phyloP scores from a whole-genome alignment of 2,113 vertebrate species.

The Poeciliopsis turrubarensis region DNA sequence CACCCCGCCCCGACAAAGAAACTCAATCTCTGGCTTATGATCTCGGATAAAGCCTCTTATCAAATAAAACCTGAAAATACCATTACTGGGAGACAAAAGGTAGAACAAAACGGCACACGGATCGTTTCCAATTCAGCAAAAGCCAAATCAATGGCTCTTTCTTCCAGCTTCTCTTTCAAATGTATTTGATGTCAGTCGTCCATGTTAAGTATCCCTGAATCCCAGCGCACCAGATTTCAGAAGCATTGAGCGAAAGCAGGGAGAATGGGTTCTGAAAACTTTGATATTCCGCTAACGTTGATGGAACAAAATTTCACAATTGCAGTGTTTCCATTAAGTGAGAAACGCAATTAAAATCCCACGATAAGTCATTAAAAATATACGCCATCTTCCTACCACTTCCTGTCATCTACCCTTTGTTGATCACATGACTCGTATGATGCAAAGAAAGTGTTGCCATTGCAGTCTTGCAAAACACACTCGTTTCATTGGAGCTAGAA shows the following conservation, averaged over 20 bases:
- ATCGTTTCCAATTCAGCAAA: constrained; percentile 66
- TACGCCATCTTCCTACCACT: too few species aligned
- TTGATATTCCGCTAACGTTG: too few species aligned
- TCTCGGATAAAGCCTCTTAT: constrained; percentile 42
- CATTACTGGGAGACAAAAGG: constrained; percentile 60
- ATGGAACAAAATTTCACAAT: too few species aligned
- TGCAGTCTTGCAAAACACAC: too few species aligned
- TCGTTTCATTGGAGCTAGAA: too few species aligned
- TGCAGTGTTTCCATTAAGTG: too few species aligned
- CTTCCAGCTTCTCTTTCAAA: constrained; percentile 45
- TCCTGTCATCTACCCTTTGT: too few species aligned
- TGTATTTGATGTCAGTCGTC: constrained; percentile 21
- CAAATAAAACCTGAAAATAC: constrained; percentile 56
- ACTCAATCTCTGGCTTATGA: constrained; percentile 37
- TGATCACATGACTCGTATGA: too few species aligned
- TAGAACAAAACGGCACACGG: constrained; percentile 39
- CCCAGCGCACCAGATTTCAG: constrained; percentile 28
- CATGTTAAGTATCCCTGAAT: constrained; percentile 1
- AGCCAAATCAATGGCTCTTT: constrained; percentile 61
- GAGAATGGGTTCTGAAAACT: not conserved
- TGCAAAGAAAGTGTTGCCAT: too few species aligned
- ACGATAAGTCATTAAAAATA: too few species aligned
- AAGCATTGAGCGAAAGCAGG: not conserved
- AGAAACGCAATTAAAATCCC: too few species aligned
- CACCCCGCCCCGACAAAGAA: constrained; percentile 42